A percentile compares a stretch with the other conserved stretches of the same genome.
Evolutionary conservation across 1,140 invertebrate genomes (phyloP).

Genomic region (Papilio xuthus): DNA sequence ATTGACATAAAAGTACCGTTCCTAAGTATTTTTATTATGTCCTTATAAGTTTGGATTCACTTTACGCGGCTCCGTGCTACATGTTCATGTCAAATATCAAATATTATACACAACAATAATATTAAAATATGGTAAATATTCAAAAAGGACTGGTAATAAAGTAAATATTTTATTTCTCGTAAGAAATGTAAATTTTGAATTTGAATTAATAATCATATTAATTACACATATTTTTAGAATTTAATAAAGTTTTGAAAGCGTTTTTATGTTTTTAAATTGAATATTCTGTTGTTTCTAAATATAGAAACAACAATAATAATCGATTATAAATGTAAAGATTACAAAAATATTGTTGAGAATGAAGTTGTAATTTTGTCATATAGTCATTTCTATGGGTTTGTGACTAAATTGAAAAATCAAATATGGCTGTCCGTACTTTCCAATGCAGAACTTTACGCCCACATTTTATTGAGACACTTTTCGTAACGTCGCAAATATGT

Average conservation of each 20-base stretch:
- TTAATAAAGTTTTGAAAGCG: background rate
- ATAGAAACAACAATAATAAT: background rate
- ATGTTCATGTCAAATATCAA: conserved; percentile 1
- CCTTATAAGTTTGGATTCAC: conserved; percentile 13
- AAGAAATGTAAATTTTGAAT: background rate
- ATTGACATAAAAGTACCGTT: conserved; percentile 24
- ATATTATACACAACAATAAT: background rate
- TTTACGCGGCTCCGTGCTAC: background rate
- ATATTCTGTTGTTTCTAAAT: background rate
- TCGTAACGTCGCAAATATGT: background rate
- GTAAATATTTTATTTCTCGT: background rate
- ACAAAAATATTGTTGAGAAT: background rate
- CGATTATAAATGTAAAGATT: background rate
- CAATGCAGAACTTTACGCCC: background rate
- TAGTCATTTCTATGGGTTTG: background rate
- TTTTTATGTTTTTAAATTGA: background rate
- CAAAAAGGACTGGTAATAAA: conserved; percentile 3
- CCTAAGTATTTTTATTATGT: background rate
- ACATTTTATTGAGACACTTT: background rate
- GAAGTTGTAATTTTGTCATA: conserved; percentile 5
- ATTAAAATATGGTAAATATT: conserved; percentile 2
- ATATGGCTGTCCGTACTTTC: background rate
- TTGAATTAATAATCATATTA: background rate
- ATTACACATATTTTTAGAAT: background rate
- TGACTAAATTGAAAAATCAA: background rate